Percentiles rank a stretch among this genome's conserved stretches.
These are phyloP conservation scores for Cistogaster globosa DNA, from an alignment of 2,888 invertebrate genomes.

Conservation along the genomic window DNA sequence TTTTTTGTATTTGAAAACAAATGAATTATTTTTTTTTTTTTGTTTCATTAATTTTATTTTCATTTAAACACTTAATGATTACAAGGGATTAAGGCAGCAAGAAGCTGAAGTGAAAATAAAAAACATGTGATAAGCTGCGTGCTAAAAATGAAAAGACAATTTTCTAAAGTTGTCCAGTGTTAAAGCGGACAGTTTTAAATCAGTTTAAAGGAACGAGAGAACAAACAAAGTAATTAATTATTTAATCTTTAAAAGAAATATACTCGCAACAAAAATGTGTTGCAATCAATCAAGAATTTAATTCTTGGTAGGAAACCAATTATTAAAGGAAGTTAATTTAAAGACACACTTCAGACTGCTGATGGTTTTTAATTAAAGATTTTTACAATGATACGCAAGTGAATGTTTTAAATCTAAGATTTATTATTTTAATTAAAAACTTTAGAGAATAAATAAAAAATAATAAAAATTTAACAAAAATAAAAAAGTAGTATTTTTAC, in stretches of 20 bases:
- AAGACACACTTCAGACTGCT: neutral
- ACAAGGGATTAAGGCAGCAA: constrained; percentile 27
- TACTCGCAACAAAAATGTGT: neutral
- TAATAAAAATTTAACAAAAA: too few relatives aligned
- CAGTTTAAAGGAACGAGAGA: constrained; percentile 7
- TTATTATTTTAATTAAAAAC: too few relatives aligned
- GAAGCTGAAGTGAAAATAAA: constrained; percentile 38
- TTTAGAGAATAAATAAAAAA: too few relatives aligned
- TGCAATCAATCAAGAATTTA: constrained; percentile 20
- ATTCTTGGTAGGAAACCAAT: neutral
- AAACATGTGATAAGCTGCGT: constrained; percentile 53
- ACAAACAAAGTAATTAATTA: constrained; percentile 54
- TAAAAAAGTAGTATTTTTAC: too few relatives aligned
- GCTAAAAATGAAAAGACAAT: constrained; percentile 32
- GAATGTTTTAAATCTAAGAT: too few relatives aligned
- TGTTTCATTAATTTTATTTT: constrained; percentile 48
- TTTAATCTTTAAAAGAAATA: neutral
- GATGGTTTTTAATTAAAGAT: neutral
- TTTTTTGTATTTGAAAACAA: neutral
- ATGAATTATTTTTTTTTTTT: neutral
- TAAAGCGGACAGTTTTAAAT: constrained; percentile 46
- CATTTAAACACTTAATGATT: constrained; percentile 66
- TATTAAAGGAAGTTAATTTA: neutral
- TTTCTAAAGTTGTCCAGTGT: constrained; percentile 36
- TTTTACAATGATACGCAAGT: neutral